These are phyloP conservation scores for Ormyrus nitidulus DNA, from an alignment of 2,888 invertebrate species.

Conservation along the genomic window DNA sequence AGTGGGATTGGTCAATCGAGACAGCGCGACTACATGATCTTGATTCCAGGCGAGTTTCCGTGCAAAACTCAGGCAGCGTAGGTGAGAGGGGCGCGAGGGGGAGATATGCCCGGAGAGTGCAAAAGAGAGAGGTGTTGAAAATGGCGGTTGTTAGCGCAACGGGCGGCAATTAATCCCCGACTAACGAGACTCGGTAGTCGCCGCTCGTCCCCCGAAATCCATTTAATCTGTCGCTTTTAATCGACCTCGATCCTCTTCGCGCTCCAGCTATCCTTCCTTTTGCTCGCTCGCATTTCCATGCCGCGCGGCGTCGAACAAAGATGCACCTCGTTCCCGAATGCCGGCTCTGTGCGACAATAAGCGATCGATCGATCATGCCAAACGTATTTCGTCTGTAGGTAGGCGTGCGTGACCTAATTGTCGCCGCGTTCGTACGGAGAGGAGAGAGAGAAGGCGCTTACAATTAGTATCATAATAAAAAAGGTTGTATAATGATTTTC, in stretches of 20 bases:
- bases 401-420: constrained; percentile 28
- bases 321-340: no score
- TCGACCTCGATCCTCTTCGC: not conserved
- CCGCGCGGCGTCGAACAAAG: not conserved
- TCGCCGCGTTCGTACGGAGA: not conserved
- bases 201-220: constrained; percentile 12
- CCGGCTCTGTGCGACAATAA: no score
- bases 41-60: constrained; percentile 17
- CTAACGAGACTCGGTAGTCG: constrained; percentile 65
- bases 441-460: constrained; percentile 6
- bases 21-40: constrained; percentile 12
- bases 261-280: no score
- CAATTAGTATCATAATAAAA: constrained; percentile 28
- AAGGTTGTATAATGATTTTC: constrained; percentile 8
- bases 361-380: constrained; percentile 22
- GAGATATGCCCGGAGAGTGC: constrained; percentile 16
- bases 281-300: not conserved
- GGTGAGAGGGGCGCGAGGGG: not conserved
- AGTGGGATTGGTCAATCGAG: constrained; percentile 13
- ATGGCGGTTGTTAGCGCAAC: constrained; percentile 68
- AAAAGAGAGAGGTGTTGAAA: constrained; percentile 66
- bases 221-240: constrained; percentile 23
- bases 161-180: constrained; percentile 67
- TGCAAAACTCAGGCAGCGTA: not conserved
- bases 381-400: not conserved